Evolutionary conservation across 1,140 invertebrate genomes (phyloP).

Genomic region (Venturia canescens): DNA sequence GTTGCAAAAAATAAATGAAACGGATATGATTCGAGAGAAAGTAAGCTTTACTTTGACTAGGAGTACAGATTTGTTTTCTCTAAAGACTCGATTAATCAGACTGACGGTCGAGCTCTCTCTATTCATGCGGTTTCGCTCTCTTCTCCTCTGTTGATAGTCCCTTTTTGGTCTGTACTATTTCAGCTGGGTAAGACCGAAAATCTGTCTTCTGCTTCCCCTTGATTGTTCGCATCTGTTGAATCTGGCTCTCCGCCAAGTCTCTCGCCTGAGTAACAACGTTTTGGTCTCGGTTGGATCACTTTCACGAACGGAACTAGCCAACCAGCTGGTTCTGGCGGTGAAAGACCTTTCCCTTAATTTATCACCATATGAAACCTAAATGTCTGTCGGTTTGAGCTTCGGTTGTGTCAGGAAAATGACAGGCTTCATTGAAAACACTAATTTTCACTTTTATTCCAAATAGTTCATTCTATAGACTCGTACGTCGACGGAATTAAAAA

Average conservation of each 20-base stretch:
- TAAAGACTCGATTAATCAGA: slow-evolving; percentile 26
- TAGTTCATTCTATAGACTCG: not conserved
- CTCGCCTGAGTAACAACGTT: slow-evolving; percentile 52
- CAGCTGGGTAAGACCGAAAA: not conserved
- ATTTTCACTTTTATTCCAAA: not conserved
- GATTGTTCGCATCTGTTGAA: slow-evolving; percentile 66
- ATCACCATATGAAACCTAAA: not conserved
- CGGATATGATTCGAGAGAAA: not conserved
- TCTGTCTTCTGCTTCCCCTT: not conserved
- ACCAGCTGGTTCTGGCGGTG: not conserved
- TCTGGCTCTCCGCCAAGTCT: slow-evolving; percentile 61
- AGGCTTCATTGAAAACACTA: not conserved
- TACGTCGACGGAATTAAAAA: not conserved
- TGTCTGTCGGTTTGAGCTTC: not conserved
- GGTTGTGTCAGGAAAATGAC: not conserved
- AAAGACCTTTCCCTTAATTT: not conserved
- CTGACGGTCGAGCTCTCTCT: not conserved
- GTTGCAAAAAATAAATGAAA: too few species aligned
- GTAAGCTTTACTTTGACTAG: not conserved
- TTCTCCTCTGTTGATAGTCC: not conserved
- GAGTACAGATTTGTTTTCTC: not conserved
- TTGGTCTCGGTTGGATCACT: slow-evolving; percentile 34
- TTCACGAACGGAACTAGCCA: not conserved
- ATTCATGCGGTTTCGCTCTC: slow-evolving; percentile 30
- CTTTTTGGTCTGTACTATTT: not conserved